These are phyloP conservation scores for Drosophila quinaria DNA, from an alignment of 2,888 invertebrate genomes.

Conservation along the genomic window DNA sequence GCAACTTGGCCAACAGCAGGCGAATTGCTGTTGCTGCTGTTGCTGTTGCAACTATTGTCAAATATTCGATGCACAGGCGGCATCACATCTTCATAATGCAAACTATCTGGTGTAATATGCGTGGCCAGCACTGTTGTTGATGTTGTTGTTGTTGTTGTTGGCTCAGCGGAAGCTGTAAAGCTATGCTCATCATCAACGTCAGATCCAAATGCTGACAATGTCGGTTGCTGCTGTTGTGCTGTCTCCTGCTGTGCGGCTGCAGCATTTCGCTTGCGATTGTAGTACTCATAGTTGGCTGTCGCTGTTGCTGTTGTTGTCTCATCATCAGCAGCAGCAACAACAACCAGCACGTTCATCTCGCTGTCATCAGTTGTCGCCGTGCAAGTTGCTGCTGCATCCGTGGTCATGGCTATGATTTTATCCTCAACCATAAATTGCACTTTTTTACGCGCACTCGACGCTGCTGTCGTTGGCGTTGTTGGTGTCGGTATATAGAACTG, in stretches of 20 bases:
- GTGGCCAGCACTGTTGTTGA: constrained; percentile 29
- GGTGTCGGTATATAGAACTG: constrained; percentile 83
- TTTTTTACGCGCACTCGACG: constrained; percentile 87
- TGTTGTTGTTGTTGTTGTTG: constrained; percentile 37
- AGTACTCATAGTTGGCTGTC: constrained; percentile 81
- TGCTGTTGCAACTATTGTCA: constrained; percentile 59
- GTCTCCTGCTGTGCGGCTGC: constrained; percentile 62
- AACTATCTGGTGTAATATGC: constrained; percentile 70
- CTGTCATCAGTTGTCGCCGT: constrained; percentile 67
- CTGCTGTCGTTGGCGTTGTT: constrained; percentile 69
- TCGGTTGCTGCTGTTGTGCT: constrained; percentile 54
- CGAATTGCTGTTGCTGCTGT: constrained; percentile 34
- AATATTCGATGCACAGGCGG: constrained; percentile 71
- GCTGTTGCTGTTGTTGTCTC: constrained; percentile 36
- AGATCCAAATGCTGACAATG: constrained; percentile 63
- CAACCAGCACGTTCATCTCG: constrained; percentile 44
- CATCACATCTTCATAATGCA: constrained; percentile 81
- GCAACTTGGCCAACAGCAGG: constrained; percentile 42
- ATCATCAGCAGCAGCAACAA: constrained; percentile 45
- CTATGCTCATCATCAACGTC: constrained; percentile 77
- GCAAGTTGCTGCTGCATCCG: constrained; percentile 38
- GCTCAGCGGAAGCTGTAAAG: constrained; percentile 75
- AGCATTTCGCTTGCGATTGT: constrained; percentile 77
- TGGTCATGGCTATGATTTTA: constrained; percentile 82
- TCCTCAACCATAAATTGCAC: constrained; percentile 91